A percentile compares a stretch with the other conserved stretches of the same genome.
phyloP scores from a whole-genome alignment of 2,888 invertebrate species.

The Epinotia demarniana region DNA sequence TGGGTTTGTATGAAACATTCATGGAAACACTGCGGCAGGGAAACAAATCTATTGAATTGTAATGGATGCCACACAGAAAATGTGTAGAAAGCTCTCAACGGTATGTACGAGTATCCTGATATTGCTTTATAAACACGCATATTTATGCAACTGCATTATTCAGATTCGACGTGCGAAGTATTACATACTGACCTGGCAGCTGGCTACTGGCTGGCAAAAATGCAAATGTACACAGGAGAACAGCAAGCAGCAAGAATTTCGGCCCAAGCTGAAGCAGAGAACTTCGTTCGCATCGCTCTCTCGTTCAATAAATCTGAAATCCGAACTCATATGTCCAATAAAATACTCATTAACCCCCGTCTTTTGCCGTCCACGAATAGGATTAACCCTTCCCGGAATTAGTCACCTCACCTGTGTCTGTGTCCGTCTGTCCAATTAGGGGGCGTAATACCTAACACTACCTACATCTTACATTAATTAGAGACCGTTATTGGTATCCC shows the following conservation, averaged over 20 bases:
- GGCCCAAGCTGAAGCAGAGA: no score
- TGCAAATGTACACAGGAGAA: no score
- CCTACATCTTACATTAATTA: constrained; percentile 47
- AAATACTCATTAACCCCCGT: constrained; percentile 28
- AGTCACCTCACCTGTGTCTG: constrained; percentile 49
- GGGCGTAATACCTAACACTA: constrained; percentile 48
- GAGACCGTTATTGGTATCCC: constrained; percentile 46
- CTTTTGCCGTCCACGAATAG: constrained; percentile 19
- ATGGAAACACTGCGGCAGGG: constrained; percentile 8
- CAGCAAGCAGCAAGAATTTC: no score
- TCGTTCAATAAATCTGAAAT: not conserved
- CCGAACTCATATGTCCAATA: not conserved
- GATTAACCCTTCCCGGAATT: constrained; percentile 50
- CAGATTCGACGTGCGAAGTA: not conserved
- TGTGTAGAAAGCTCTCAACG: not conserved
- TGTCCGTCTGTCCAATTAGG: constrained; percentile 49
- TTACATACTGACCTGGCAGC: not conserved
- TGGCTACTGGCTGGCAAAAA: no score
- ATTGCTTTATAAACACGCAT: constrained; percentile 3
- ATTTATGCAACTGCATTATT: constrained; percentile 7
- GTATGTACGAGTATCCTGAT: not conserved
- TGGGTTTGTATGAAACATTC: constrained; percentile 41
- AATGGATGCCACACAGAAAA: constrained; percentile 18
- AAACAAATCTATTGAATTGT: constrained; percentile 22
- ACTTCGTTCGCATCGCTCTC: not conserved